Evolutionary conservation across 2,888 invertebrate species (phyloP).

Genomic region (Scaptomyza cyrtandrae): DNA sequence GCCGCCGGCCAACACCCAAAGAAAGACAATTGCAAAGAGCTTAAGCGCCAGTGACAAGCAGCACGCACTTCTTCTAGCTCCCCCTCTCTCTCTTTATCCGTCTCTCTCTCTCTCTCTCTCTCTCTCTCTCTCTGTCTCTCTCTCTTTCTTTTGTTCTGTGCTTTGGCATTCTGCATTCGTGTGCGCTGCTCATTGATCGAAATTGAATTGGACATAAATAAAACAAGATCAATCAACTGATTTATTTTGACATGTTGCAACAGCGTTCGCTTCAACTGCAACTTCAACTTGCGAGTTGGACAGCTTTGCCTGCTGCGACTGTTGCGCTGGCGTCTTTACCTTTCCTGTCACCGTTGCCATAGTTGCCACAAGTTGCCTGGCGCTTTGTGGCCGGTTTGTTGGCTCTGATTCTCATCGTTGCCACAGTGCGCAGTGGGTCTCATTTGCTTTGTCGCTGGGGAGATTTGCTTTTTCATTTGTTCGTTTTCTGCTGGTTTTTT

Average conservation of each 20-base stretch:
- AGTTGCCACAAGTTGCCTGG: slow-evolving; percentile 21
- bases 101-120: background rate
- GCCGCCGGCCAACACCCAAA: slow-evolving; percentile 47
- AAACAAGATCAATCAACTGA: slow-evolving; percentile 85
- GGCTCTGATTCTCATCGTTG: slow-evolving; percentile 35
- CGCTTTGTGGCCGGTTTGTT: slow-evolving; percentile 60
- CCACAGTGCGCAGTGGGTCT: slow-evolving; percentile 60
- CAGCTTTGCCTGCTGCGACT: slow-evolving; percentile 44
- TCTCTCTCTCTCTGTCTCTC: background rate
- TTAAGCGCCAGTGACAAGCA: slow-evolving; percentile 61
- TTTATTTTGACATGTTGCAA: slow-evolving; percentile 84
- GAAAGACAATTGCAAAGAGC: slow-evolving; percentile 22
- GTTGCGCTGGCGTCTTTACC: slow-evolving; percentile 32
- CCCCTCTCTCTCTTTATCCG: background rate
- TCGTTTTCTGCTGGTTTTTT: slow-evolving; percentile 12
- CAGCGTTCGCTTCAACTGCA: slow-evolving; percentile 51
- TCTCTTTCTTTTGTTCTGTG: slow-evolving; percentile 6
- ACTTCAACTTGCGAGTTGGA: slow-evolving; percentile 20
- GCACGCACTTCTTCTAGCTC: slow-evolving; percentile 31
- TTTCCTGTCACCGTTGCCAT: slow-evolving; percentile 27
- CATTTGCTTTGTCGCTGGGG: slow-evolving; percentile 72
- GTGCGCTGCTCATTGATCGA: slow-evolving; percentile 83
- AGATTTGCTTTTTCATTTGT: slow-evolving; percentile 58
- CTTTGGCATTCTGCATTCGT: slow-evolving; percentile 72
- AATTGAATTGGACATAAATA: slow-evolving; percentile 85